These are phyloP conservation scores for Hypolimnas misippus DNA, from an alignment of 2,888 invertebrate genomes.

Conservation along the genomic window DNA sequence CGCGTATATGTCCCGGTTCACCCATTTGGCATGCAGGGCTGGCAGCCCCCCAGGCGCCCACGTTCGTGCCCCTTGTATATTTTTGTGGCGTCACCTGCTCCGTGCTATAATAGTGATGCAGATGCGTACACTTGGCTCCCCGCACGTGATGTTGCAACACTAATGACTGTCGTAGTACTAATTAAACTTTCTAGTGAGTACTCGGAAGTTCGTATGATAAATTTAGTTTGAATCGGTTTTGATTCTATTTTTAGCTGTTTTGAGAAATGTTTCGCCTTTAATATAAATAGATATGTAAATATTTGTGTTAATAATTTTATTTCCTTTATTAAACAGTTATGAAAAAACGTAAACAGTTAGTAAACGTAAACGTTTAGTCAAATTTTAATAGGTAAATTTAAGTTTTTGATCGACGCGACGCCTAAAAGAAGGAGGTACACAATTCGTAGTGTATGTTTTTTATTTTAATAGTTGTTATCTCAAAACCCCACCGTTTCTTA, in stretches of 20 bases:
- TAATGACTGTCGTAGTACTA: conserved; percentile 57
- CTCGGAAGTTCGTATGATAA: conserved; percentile 35
- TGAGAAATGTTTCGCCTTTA: not conserved
- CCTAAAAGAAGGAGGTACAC: too few relatives aligned
- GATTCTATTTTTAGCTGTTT: not conserved
- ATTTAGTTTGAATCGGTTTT: conserved; percentile 23
- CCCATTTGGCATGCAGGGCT: conserved; percentile 69
- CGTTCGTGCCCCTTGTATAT: conserved; percentile 57
- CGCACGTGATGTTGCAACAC: conserved; percentile 62
- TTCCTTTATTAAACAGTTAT: too few relatives aligned
- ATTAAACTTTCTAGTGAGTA: conserved; percentile 50
- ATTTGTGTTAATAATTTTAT: not conserved
- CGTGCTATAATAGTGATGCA: conserved; percentile 49
- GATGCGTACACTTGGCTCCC: conserved; percentile 55
- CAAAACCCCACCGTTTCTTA: too few relatives aligned
- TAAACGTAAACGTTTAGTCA: too few relatives aligned
- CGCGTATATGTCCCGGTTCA: conserved; percentile 48
- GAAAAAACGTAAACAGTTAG: too few relatives aligned
- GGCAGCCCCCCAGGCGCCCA: conserved; percentile 65
- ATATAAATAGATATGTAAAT: not conserved
- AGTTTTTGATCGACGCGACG: too few relatives aligned
- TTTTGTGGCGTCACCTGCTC: conserved; percentile 64
- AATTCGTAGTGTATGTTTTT: too few relatives aligned
- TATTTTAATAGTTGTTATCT: too few relatives aligned
- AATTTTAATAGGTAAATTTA: too few relatives aligned